These are phyloP conservation scores for Trachymyrmex cornetzi DNA, from an alignment of 1,140 invertebrate species.

Conservation along the genomic window DNA sequence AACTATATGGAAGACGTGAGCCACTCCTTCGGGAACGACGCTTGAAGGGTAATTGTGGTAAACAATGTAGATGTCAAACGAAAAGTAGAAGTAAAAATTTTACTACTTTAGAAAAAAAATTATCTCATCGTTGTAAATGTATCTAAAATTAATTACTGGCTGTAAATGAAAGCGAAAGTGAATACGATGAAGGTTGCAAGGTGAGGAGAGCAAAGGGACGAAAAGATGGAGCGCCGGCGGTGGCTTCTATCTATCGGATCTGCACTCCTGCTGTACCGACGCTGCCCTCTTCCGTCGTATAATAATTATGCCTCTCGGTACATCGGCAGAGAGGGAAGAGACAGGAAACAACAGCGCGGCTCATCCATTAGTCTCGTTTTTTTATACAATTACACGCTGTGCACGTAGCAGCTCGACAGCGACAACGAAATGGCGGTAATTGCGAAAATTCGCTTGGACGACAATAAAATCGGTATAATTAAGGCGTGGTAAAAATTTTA, in stretches of 20 bases:
- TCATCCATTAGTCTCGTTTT: slow-evolving; percentile 66
- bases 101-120: not conserved
- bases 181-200: not conserved
- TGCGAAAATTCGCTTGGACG: slow-evolving; percentile 69
- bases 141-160: slow-evolving; percentile 40
- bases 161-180: slow-evolving; percentile 63
- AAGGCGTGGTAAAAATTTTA: slow-evolving; percentile 68
- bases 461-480: slow-evolving; percentile 75
- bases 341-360: slow-evolving; percentile 57
- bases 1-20: not conserved
- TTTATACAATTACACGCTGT: slow-evolving; percentile 62
- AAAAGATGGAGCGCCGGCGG: slow-evolving; percentile 26
- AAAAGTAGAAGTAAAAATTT: not conserved
- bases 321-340: slow-evolving; percentile 39
- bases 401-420: not conserved
- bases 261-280: slow-evolving; percentile 62
- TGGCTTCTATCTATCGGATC: slow-evolving; percentile 70
- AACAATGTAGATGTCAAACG: not conserved
- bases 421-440: slow-evolving; percentile 64
- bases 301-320: slow-evolving; percentile 61
- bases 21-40: not conserved
- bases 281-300: slow-evolving; percentile 46
- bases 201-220: slow-evolving; percentile 15
- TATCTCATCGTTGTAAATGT: not conserved
- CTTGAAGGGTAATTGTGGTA: not conserved